phyloP scores from a whole-genome alignment of 64 coral and sea anemone genomes.

The Orbicella faveolata region DNA sequence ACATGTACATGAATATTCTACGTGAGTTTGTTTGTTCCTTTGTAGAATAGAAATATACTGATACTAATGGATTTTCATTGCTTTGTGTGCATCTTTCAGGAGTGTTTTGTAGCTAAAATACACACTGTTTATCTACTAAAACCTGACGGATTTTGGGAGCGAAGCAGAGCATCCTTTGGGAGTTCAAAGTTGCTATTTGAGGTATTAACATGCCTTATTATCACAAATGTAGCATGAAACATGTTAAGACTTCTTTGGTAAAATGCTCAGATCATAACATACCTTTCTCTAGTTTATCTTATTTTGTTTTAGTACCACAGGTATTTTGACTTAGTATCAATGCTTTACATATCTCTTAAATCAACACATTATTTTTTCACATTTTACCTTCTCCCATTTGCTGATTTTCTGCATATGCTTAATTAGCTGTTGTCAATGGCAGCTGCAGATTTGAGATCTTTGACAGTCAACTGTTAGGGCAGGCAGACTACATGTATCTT shows the following conservation, averaged over 20 bases:
- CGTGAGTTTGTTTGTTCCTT: not conserved
- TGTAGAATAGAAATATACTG: not conserved
- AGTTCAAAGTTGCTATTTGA: slow-evolving; percentile 94
- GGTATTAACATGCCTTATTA: slow-evolving; percentile 2
- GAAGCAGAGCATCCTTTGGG: slow-evolving; percentile 86
- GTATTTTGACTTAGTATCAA: not conserved
- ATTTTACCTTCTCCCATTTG: not conserved
- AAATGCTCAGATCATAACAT: not conserved
- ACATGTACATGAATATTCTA: not conserved
- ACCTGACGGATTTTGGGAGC: slow-evolving; percentile 98
- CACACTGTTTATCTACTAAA: slow-evolving; percentile 94
- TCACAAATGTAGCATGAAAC: not conserved
- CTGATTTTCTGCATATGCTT: not conserved
- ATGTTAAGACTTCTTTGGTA: not conserved
- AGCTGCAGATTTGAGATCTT: not conserved
- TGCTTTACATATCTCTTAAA: slow-evolving; percentile 11
- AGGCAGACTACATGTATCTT: not conserved
- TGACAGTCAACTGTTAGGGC: too few species aligned
- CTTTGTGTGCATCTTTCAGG: slow-evolving; percentile 57
- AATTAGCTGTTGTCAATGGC: not conserved
- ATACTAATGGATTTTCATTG: not conserved
- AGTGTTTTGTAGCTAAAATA: slow-evolving; percentile 88
- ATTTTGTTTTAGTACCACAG: not conserved
- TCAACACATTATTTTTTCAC: not conserved
- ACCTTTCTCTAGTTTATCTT: slow-evolving; percentile 26